These are phyloP conservation scores for Theocolax elegans DNA, from an alignment of 1,140 invertebrate species.

Conservation along the genomic window DNA sequence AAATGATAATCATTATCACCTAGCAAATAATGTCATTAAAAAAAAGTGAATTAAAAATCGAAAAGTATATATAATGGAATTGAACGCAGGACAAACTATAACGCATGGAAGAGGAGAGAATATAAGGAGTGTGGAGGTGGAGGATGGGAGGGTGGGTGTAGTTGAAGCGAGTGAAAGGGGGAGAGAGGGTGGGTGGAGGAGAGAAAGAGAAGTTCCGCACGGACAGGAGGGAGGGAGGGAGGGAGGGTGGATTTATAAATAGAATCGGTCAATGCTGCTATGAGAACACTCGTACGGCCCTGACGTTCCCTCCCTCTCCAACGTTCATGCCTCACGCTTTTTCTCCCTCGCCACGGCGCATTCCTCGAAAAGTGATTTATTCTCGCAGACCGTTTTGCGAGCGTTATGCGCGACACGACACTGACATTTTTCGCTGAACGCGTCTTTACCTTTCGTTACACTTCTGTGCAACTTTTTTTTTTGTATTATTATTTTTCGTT, in stretches of 20 bases:
- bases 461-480: too few relatives aligned
- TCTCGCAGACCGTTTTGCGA: background rate
- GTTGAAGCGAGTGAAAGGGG: background rate
- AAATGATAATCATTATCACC: too few relatives aligned
- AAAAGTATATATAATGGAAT: too few relatives aligned
- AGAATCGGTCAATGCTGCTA: conserved; percentile 66
- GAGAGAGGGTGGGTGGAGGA: background rate
- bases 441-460: too few relatives aligned
- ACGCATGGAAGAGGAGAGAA: too few relatives aligned
- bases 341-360: background rate
- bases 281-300: conserved; percentile 55
- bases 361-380: conserved; percentile 31
- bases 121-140: too few relatives aligned
- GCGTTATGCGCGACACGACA: background rate
- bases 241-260: conserved; percentile 58
- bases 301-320: conserved; percentile 19
- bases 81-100: too few relatives aligned
- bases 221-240: conserved; percentile 12
- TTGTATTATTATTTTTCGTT: too few relatives aligned
- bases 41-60: too few relatives aligned
- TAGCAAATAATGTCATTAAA: too few relatives aligned
- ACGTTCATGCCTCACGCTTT: conserved; percentile 9
- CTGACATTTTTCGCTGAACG: too few relatives aligned
- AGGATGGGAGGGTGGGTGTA: background rate
- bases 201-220: background rate